A percentile compares a stretch with the other conserved stretches of the same genome.
Conservation (phyloP, 2,888 invertebrate genomes). For the Pyralis farinalis region DNA sequence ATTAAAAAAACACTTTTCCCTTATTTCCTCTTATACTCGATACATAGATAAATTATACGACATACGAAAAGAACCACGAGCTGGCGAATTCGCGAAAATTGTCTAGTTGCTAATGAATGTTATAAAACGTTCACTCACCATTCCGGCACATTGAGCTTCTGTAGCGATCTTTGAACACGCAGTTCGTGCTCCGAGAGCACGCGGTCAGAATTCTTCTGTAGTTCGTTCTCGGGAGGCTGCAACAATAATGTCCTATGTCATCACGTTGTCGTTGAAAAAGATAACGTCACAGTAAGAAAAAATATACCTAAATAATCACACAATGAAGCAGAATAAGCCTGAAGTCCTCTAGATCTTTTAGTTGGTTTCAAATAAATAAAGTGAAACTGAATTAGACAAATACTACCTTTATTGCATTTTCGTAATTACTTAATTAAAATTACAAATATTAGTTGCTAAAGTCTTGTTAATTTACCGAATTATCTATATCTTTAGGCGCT, state of each 20-base stretch:
- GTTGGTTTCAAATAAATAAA: not conserved
- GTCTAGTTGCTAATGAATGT: not conserved
- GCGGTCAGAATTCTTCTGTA: slow-evolving; percentile 91
- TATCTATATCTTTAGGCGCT: slow-evolving; percentile 42
- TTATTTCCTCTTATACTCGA: too few relatives aligned
- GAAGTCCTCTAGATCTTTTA: too few relatives aligned
- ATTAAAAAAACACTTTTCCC: too few relatives aligned
- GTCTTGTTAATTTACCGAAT: slow-evolving; percentile 42
- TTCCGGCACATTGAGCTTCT: slow-evolving; percentile 96
- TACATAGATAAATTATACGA: too few relatives aligned
- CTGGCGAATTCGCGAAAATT: too few relatives aligned
- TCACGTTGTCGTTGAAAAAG: not conserved
- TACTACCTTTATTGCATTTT: not conserved
- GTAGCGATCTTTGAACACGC: slow-evolving; percentile 94
- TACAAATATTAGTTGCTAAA: too few relatives aligned
- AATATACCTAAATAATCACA: slow-evolving; percentile 3
- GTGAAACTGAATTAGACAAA: not conserved
- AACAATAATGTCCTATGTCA: slow-evolving; percentile 42
- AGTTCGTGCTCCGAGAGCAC: slow-evolving; percentile 96
- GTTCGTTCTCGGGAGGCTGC: slow-evolving; percentile 96
- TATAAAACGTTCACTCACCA: slow-evolving; percentile 82
- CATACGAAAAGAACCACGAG: too few relatives aligned
- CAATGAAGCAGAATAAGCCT: not conserved
- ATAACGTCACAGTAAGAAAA: not conserved
- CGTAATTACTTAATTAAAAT: too few relatives aligned